Conservation (phyloP, 2,797 vertebrate genomes). For the Dipus sagitta region DNA sequence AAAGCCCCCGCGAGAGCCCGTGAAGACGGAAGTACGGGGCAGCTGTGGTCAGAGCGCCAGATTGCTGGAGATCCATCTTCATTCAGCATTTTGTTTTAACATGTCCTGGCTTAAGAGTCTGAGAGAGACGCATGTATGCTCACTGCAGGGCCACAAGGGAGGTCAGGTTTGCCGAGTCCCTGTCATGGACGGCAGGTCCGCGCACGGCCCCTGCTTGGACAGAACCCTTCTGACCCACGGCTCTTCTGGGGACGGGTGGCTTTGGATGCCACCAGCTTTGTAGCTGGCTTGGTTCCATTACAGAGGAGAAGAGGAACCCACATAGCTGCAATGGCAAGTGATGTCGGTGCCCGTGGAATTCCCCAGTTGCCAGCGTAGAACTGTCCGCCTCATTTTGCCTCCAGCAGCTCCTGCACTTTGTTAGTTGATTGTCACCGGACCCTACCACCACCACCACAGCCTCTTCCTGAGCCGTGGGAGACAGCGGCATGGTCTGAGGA, state of each 20-base stretch:
- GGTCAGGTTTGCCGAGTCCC: not conserved
- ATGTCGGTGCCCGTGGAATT: not conserved
- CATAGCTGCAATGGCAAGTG: not conserved
- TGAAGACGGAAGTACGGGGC: not conserved
- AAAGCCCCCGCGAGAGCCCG: not conserved
- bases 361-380: not conserved
- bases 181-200: not conserved
- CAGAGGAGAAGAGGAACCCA: not conserved
- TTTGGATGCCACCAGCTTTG: not conserved
- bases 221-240: not conserved
- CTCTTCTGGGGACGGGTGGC: not conserved
- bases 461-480: not conserved
- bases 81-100: not conserved
- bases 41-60: not conserved
- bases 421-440: not conserved
- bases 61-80: not conserved
- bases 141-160: not conserved
- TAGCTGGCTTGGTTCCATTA: not conserved
- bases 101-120: not conserved
- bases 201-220: not conserved
- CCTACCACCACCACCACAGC: not conserved
- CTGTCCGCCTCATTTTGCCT: not conserved
- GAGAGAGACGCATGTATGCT: not conserved
- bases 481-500: not conserved
- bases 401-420: not conserved